A percentile compares a stretch with the other conserved stretches of the same genome.
phyloP scores from a whole-genome alignment of 2,888 invertebrate genomes.

The Oeneis ivallda region DNA sequence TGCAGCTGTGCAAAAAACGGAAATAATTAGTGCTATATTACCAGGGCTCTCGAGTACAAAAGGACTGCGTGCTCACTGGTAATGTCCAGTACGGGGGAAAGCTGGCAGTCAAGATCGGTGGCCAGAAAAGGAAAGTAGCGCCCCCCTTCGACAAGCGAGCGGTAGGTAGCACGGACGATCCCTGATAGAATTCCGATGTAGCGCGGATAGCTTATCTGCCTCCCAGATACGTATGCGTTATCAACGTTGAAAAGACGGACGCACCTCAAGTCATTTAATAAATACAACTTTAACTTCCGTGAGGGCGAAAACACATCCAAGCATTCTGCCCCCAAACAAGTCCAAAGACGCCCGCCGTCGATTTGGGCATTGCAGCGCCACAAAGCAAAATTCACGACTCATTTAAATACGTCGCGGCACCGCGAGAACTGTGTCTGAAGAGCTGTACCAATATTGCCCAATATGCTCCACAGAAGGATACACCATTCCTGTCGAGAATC shows the following conservation, averaged over 20 bases:
- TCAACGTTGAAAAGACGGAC: background rate
- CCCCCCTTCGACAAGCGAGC: slow-evolving; percentile 17
- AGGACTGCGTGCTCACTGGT: slow-evolving; percentile 21
- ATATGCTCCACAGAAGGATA: background rate
- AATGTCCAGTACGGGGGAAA: slow-evolving; percentile 7
- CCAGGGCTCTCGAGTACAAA: slow-evolving; percentile 21
- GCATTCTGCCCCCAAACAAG: too few relatives aligned
- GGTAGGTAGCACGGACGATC: slow-evolving; percentile 15
- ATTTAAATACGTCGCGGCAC: too few relatives aligned
- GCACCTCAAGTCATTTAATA: background rate
- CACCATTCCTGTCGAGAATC: too few relatives aligned
- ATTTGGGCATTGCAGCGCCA: too few relatives aligned
- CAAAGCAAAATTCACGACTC: too few relatives aligned
- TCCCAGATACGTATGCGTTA: background rate
- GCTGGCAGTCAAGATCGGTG: slow-evolving; percentile 9
- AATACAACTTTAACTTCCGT: too few relatives aligned
- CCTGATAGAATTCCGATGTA: background rate
- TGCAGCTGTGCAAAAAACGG: slow-evolving; percentile 18
- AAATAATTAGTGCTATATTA: slow-evolving; percentile 19
- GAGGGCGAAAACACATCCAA: too few relatives aligned
- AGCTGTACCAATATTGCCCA: background rate
- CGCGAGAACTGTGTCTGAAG: too few relatives aligned
- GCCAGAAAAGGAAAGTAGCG: slow-evolving; percentile 9
- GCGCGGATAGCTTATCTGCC: background rate
- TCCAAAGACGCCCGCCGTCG: too few relatives aligned